Base-by-base conservation (phyloP, 2,797 vertebrate genomes). In the Enteromius unitaeniatus region DNA sequence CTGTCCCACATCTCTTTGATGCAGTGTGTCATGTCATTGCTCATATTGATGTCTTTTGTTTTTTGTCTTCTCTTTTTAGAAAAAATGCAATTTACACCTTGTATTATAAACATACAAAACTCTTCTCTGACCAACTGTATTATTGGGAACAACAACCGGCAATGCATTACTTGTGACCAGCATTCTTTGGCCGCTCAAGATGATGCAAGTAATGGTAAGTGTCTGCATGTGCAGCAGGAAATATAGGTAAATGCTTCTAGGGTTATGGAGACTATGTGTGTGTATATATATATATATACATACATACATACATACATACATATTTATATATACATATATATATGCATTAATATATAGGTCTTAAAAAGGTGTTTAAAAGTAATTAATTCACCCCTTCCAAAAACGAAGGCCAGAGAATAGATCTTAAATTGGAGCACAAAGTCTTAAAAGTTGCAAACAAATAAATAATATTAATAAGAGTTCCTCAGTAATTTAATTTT, bases 81-180 rank as follows among this genome's bases (percentile, higher is more conserved):
- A 42, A 68, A 51, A 45, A 21, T 67, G 73, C 19, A 67, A 19
- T 88, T 0, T 89, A 92, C 92, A 19, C 86, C 92, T 15, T 82
- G 91, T 69, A 90, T 95, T n/a, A 84, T 95, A 70, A 95, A 93
- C 89, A 94, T 95, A 89, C 92, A 91, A 84, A 93, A 95, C 87
- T 94, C 94, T n/a, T 94, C 91, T 10, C 37, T 95, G 69, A 88
- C 6, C 6, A 86, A 93, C 87, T 95, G 94, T 58, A 86, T 91
- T 80, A 91, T 95, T 5, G 93, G 93, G 1, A 92, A 88, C 3
- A 51, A 92, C 64, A 86, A 87, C 70, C 76, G 77, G 28, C 81
- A 85, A 1, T 67, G 82, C 1, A 55, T 84, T 0, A 83, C 81
- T 47, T 79, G 84, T 37, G 90, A 92, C 13, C 88, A 78, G 70